phyloP scores from a whole-genome alignment of 1,140 invertebrate genomes.

The Drosophila ohnishii region DNA sequence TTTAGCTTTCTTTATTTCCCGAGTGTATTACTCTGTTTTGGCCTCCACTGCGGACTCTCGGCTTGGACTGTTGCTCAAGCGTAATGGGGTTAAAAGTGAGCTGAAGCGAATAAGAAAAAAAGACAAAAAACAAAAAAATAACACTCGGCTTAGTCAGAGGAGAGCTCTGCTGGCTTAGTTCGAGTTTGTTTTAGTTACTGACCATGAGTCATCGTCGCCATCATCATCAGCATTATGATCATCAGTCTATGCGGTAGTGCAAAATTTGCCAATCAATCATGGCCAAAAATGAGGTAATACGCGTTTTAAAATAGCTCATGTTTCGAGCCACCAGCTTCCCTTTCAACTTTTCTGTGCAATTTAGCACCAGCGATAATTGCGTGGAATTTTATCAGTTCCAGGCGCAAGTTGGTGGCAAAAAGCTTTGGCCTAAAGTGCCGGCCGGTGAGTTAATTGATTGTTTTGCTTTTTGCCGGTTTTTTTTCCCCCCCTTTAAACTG shows the following conservation, averaged over 20 bases:
- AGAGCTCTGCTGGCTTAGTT: constrained; percentile 22
- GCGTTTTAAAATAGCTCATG: constrained; percentile 38
- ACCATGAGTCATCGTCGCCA: constrained; percentile 45
- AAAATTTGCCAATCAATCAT: constrained; percentile 46
- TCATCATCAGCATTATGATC: constrained; percentile 1
- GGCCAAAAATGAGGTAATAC: constrained; percentile 43
- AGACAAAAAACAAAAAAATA: constrained; percentile 21
- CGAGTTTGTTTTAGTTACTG: constrained; percentile 2
- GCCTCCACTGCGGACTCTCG: constrained; percentile 25
- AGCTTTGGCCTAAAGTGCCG: constrained; percentile 31
- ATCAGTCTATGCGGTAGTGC: constrained; percentile 3
- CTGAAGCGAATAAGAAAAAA: constrained; percentile 69
- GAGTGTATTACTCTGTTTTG: constrained; percentile 12
- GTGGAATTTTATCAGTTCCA: constrained; percentile 55
- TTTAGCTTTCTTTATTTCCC: constrained; percentile 1
- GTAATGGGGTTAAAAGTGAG: constrained; percentile 80
- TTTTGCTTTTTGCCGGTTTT: constrained; percentile 19
- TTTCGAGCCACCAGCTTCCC: neutral
- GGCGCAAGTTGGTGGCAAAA: constrained; percentile 16
- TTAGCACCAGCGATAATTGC: constrained; percentile 28
- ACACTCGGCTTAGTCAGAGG: constrained; percentile 47
- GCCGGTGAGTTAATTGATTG: constrained; percentile 41
- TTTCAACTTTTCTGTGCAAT: neutral
- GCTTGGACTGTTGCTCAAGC: constrained; percentile 69
- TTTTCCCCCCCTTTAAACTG: neutral